A percentile compares a stretch with the other conserved stretches of the same genome.
These are phyloP conservation scores for Exephanes ischioxanthus DNA, from an alignment of 2,888 invertebrate genomes.

Conservation along the genomic window DNA sequence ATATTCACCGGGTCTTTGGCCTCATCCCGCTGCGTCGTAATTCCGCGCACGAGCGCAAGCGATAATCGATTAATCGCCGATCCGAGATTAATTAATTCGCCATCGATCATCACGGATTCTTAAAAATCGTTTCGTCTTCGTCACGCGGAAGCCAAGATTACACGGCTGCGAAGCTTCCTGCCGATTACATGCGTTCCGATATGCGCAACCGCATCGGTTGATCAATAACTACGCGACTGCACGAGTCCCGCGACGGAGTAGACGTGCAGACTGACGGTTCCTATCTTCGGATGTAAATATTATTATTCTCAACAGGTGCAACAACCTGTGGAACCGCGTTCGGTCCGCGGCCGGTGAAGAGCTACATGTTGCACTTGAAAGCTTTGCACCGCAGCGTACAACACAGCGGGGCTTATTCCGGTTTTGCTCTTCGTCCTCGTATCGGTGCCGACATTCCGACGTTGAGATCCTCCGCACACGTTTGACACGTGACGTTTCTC, in stretches of 20 bases:
- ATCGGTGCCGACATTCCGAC: neutral
- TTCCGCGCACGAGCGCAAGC: neutral
- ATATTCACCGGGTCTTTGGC: neutral
- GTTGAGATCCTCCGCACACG: neutral
- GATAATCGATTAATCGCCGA: neutral
- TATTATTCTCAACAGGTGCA: conserved; percentile 61
- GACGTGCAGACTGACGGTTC: conserved; percentile 52
- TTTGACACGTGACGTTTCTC: neutral
- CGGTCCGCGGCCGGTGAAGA: neutral
- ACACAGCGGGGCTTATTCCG: conserved; percentile 18
- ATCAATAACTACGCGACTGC: conserved; percentile 17
- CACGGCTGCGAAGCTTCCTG: conserved; percentile 6
- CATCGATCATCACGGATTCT: neutral
- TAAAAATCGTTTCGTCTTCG: conserved; percentile 3
- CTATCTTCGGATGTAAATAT: conserved; percentile 61
- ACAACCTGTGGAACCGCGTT: conserved; percentile 57
- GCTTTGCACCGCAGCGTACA: conserved; percentile 20
- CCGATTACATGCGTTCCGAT: conserved; percentile 1
- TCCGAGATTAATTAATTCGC: neutral
- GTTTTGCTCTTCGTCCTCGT: neutral
- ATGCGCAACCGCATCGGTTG: neutral
- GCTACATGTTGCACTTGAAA: neutral
- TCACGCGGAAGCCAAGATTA: conserved; percentile 21
- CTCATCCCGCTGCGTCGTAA: neutral
- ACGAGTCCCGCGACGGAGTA: conserved; percentile 30